Evolutionary conservation across 2,888 invertebrate species (phyloP).

Genomic region (Agrochola lychnidis): DNA sequence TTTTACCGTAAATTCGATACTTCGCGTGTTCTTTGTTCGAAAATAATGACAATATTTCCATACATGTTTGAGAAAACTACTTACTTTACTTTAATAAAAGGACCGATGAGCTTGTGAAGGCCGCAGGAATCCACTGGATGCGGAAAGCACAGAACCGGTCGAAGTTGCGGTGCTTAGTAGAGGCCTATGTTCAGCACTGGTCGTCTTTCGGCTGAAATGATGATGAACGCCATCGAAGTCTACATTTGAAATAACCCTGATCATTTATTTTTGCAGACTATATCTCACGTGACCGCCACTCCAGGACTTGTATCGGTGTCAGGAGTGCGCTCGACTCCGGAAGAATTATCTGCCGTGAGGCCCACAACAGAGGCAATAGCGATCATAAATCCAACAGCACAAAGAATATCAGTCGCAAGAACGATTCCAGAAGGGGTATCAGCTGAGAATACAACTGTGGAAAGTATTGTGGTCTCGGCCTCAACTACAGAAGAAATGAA

Average conservation of each 20-base stretch:
- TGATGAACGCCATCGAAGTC: not conserved
- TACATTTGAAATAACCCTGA: not conserved
- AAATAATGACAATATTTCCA: too few relatives aligned
- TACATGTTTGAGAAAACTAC: too few relatives aligned
- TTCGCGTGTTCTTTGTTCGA: too few relatives aligned
- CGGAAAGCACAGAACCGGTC: too few relatives aligned
- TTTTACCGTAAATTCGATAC: too few relatives aligned
- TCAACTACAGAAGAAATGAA: constrained; percentile 30
- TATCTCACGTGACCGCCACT: constrained; percentile 75
- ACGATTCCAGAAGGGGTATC: not conserved
- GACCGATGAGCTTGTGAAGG: too few relatives aligned
- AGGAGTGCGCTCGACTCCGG: constrained; percentile 42
- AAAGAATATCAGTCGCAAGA: constrained; percentile 51
- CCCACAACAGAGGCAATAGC: constrained; percentile 59
- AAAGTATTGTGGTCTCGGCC: not conserved
- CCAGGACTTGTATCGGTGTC: constrained; percentile 74
- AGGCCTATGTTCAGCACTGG: too few relatives aligned
- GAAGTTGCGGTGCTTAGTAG: too few relatives aligned
- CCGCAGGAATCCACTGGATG: too few relatives aligned
- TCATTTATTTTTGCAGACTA: constrained; percentile 75
- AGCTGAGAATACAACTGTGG: constrained; percentile 64
- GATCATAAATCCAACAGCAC: constrained; percentile 63
- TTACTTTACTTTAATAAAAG: not conserved
- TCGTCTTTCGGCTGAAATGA: too few relatives aligned
- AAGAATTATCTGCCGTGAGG: constrained; percentile 28